Conservation (phyloP, 2,797 vertebrate genomes). For the Tamandua tetradactyla region DNA sequence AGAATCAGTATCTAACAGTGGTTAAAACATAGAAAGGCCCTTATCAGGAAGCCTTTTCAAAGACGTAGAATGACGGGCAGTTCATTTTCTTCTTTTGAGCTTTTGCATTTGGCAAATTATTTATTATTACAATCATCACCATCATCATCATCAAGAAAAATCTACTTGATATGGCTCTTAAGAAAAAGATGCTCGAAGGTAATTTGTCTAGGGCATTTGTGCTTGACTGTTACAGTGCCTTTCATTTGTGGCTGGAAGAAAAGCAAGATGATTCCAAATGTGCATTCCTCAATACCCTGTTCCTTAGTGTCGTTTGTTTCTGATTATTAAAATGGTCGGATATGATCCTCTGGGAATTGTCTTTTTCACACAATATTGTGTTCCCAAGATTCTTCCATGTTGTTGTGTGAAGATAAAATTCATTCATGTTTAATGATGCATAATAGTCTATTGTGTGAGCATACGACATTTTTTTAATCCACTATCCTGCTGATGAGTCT, state of each 20-base stretch:
- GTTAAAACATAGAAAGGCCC: neutral
- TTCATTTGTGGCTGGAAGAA: neutral
- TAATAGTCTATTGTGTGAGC: too few species aligned
- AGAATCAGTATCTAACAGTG: fast-evolving
- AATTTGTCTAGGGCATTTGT: fast-evolving
- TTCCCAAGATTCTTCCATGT: fast-evolving
- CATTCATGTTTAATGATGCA: neutral
- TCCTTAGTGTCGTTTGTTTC: neutral
- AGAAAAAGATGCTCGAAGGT: neutral
- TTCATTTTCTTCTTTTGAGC: neutral
- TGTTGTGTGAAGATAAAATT: fast-evolving
- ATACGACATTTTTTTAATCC: fast-evolving
- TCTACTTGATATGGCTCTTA: fast-evolving
- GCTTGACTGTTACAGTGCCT: neutral
- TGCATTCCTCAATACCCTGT: fast-evolving
- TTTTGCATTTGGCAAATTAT: neutral
- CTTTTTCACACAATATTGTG: neutral
- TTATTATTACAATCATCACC: neutral
- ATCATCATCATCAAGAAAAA: neutral
- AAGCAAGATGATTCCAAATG: too few species aligned
- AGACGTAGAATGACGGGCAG: neutral
- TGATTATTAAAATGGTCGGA: neutral
- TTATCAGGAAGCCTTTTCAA: neutral
- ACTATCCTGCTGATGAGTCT: neutral
- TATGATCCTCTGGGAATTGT: neutral